These are phyloP conservation scores for Hylaea fasciaria DNA, from an alignment of 2,888 invertebrate genomes.

Conservation along the genomic window DNA sequence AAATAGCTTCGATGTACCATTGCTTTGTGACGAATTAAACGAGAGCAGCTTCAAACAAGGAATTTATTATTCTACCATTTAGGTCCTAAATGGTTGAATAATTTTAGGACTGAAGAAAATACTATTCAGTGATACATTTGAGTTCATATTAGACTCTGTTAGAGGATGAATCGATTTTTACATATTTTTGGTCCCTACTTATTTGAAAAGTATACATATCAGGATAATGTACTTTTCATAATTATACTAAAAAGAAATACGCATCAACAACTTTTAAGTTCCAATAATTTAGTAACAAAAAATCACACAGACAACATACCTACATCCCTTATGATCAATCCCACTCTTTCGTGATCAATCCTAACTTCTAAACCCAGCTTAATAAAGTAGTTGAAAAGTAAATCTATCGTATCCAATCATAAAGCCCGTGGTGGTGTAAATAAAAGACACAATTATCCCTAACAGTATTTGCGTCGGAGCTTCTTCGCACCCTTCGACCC, in stretches of 20 bases:
- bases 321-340: background rate
- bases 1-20: slow-evolving; percentile 4
- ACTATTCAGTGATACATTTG: no score
- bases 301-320: background rate
- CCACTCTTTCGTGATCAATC: no score
- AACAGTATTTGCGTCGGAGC: slow-evolving; percentile 70
- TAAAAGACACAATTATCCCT: slow-evolving; percentile 73
- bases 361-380: slow-evolving; percentile 5
- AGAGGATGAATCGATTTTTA: no score
- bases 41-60: background rate
- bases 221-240: no score
- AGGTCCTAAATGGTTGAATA: no score
- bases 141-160: no score
- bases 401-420: slow-evolving; percentile 52
- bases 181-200: no score
- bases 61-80: background rate
- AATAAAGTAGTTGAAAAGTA: slow-evolving; percentile 25
- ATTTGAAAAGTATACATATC: no score
- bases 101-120: no score
- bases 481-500: slow-evolving; percentile 69
- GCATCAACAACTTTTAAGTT: no score
- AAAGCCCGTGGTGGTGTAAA: slow-evolving; percentile 60
- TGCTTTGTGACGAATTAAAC: slow-evolving; percentile 11
- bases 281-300: background rate
- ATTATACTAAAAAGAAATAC: no score